Evolutionary conservation across 2,797 vertebrate species (phyloP), one percentile per base, ranked within the genome.

Genomic region (Enteromius mattozi): DNA sequence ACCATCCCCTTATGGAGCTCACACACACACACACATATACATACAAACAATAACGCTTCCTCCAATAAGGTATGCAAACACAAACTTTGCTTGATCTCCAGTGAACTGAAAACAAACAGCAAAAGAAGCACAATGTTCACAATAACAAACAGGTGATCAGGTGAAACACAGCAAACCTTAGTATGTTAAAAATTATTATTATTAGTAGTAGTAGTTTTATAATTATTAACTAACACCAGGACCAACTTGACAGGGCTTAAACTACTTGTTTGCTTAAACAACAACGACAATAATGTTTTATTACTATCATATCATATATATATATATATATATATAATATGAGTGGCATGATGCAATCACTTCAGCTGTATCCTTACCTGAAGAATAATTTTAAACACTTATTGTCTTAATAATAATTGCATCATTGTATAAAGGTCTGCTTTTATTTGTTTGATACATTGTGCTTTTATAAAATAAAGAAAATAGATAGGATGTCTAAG

Each of bases 1-100:
- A 81, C 59, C 71, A 69, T 35, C 24, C 77, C 71, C 49, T 69
- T 35, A 59, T 63, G 30, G 30, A 70, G 30, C 45, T 12, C 78
- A 6, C 17, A 21, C 37, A 17, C 9, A 37, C 21, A 40, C 74
- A 59, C 70, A 19, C 37, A 78, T 6, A 16, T 40, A 47, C n/a
- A n/a, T 40, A 42, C 10, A 13, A 9, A 71, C 2, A 45, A 47
- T 6, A 10, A 21, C 35, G 6, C 42, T 30, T 49, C 30, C 30
- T 54, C 27, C 30, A 56, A 76, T 37, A 76, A 37, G 9, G 56
- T 27, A 40, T 80, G 30, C 21, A 81, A 37, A 80, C 30, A 37
- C 65, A 47, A 30, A 66, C 27, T 68, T 51, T 3, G 42, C 27
- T 45, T 68, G 37, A 78, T 78, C 76, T 76, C 51, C 30, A 56